Percentiles rank a stretch among this genome's conserved stretches.
Evolutionary conservation across 2,797 vertebrate species (phyloP).

Genomic region (Psittacula derbiana): DNA sequence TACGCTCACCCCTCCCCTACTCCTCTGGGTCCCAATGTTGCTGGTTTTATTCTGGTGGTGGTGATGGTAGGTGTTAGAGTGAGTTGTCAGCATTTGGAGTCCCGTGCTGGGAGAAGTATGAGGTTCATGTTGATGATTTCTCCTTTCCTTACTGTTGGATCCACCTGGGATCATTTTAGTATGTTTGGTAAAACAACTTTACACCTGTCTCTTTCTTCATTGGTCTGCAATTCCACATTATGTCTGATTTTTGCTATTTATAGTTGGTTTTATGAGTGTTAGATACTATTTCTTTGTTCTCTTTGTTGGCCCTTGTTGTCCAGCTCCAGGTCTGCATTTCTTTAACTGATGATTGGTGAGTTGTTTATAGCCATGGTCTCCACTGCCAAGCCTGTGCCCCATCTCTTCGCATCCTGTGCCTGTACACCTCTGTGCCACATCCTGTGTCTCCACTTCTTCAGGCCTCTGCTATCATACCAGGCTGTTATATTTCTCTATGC

Average conservation of each 20-base stretch:
- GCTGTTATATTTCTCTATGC: background rate
- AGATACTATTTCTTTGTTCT: background rate
- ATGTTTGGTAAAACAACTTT: background rate
- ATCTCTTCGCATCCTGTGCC: background rate
- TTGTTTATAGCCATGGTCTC: background rate
- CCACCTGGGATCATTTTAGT: background rate
- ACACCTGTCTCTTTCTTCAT: background rate
- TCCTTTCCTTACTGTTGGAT: background rate
- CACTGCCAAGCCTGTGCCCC: background rate
- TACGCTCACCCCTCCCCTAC: accelerated
- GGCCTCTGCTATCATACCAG: background rate
- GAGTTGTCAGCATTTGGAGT: background rate
- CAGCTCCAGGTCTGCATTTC: background rate
- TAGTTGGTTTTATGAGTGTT: background rate
- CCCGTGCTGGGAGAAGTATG: background rate
- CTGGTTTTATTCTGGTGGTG: background rate
- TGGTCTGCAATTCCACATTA: background rate
- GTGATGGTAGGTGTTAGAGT: background rate
- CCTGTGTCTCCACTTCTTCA: background rate
- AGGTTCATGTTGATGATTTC: background rate
- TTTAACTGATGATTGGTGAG: background rate
- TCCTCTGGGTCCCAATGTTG: background rate
- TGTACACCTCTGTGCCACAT: background rate
- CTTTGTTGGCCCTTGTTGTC: background rate
- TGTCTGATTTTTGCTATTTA: background rate